A percentile compares a stretch with the other conserved stretches of the same genome.
Conservation (phyloP, 2,797 vertebrate species). For the Denticeps clupeoides region DNA sequence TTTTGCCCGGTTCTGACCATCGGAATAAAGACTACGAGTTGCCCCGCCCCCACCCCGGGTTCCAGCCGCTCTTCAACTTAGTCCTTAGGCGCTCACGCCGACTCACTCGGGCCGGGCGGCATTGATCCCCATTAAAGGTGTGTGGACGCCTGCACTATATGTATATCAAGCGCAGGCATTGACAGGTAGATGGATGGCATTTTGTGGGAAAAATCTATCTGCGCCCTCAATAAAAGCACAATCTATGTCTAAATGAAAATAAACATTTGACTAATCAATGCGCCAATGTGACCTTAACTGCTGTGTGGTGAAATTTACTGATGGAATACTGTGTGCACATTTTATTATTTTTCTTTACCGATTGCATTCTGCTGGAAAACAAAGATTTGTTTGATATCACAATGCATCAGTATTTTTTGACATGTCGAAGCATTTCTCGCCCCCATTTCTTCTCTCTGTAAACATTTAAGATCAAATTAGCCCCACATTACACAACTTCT, state of each 20-base stretch:
- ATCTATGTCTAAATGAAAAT: slow-evolving; percentile 56
- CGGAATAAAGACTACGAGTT: neutral
- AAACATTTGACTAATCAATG: slow-evolving; percentile 23
- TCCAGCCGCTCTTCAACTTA: slow-evolving; percentile 36
- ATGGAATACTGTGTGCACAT: slow-evolving; percentile 2
- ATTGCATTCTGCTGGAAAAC: no score
- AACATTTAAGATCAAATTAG: no score
- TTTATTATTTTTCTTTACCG: no score
- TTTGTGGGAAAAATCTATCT: slow-evolving; percentile 55
- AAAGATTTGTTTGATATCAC: no score
- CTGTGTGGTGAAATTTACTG: slow-evolving; percentile 12
- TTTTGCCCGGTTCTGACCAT: neutral
- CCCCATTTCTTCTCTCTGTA: no score
- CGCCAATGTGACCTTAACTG: slow-evolving; percentile 20
- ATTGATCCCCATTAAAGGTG: slow-evolving; percentile 63
- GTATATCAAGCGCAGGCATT: slow-evolving; percentile 60
- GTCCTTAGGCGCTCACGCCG: slow-evolving; percentile 8
- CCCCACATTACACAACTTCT: no score
- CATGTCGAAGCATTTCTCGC: no score
- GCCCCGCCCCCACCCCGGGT: no score
- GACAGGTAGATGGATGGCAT: slow-evolving; percentile 71
- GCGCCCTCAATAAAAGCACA: slow-evolving; percentile 58
- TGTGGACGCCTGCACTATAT: slow-evolving; percentile 56
- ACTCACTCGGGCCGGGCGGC: slow-evolving; percentile 46
- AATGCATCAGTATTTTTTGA: no score